A percentile compares a stretch with the other conserved stretches of the same genome.
phyloP scores from a whole-genome alignment of 2,797 vertebrate species.

The Myoxocephalus aenaeus region DNA sequence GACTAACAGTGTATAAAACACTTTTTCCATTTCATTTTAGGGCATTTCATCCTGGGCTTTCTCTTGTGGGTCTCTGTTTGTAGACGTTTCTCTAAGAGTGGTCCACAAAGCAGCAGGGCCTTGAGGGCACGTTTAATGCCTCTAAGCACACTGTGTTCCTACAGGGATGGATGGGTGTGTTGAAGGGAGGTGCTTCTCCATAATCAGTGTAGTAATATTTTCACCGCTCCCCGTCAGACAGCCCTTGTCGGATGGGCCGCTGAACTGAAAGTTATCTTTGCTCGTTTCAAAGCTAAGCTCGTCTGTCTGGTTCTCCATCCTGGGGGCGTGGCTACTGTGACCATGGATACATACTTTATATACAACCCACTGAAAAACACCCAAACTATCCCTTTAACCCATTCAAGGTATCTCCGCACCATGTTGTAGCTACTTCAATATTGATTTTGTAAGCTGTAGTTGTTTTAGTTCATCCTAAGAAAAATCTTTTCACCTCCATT shows the following conservation, averaged over 20 bases:
- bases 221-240: too few species aligned
- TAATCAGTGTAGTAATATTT: neutral
- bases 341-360: neutral
- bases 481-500: slow-evolving; percentile 28
- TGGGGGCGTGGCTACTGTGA: neutral
- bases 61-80: slow-evolving; percentile 21
- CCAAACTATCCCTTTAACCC: neutral
- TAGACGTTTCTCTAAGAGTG: neutral
- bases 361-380: too few species aligned
- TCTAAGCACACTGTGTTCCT: slow-evolving; percentile 1
- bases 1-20: slow-evolving; percentile 9
- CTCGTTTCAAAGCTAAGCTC: neutral
- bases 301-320: too few species aligned
- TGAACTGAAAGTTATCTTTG: too few species aligned
- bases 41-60: slow-evolving; percentile 1
- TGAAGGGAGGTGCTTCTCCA: neutral
- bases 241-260: too few species aligned
- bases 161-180: neutral
- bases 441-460: slow-evolving; percentile 17
- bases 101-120: neutral
- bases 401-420: slow-evolving; percentile 9
- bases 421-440: slow-evolving; percentile 14
- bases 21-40: neutral
- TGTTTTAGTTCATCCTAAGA: slow-evolving; percentile 19
- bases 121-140: neutral